Percentiles rank a stretch among this genome's conserved stretches.
These are phyloP conservation scores for Heliornis fulica DNA, from an alignment of 2,113 vertebrate genomes.

Conservation along the genomic window DNA sequence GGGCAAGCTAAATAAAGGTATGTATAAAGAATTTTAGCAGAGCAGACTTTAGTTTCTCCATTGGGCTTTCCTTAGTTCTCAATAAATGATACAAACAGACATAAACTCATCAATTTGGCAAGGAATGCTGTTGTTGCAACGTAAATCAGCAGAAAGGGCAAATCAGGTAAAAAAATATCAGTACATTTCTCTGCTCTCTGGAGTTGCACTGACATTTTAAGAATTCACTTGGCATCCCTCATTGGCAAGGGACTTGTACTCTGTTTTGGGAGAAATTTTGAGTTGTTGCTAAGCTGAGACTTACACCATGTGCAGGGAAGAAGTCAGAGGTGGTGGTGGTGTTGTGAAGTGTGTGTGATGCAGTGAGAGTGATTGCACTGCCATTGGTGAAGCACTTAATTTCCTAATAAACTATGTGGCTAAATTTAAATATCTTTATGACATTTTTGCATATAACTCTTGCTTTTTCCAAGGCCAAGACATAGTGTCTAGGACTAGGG, in stretches of 20 bases:
- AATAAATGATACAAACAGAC: not conserved
- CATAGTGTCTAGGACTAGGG: not conserved
- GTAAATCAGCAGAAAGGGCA: slow-evolving; percentile 9
- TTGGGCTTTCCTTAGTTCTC: not conserved
- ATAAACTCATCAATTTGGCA: not conserved
- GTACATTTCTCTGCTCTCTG: not conserved
- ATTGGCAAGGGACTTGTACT: not conserved
- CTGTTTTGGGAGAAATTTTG: not conserved
- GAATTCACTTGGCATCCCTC: not conserved
- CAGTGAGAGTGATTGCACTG: rapidly evolving
- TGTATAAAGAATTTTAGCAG: not conserved
- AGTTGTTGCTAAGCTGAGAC: not conserved
- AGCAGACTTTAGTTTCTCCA: not conserved
- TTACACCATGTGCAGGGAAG: not conserved
- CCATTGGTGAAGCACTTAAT: not conserved
- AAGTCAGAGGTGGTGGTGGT: not conserved
- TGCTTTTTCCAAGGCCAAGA: not conserved
- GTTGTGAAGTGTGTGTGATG: not conserved
- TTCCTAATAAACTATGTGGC: not conserved
- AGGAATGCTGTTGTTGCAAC: not conserved
- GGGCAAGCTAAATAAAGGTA: too few relatives aligned
- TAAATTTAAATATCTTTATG: not conserved
- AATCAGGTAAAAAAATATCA: not conserved
- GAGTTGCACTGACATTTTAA: not conserved
- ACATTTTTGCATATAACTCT: not conserved